Evolutionary conservation across 2,888 invertebrate species (phyloP).

Genomic region (Cataglyphis albicans): DNA sequence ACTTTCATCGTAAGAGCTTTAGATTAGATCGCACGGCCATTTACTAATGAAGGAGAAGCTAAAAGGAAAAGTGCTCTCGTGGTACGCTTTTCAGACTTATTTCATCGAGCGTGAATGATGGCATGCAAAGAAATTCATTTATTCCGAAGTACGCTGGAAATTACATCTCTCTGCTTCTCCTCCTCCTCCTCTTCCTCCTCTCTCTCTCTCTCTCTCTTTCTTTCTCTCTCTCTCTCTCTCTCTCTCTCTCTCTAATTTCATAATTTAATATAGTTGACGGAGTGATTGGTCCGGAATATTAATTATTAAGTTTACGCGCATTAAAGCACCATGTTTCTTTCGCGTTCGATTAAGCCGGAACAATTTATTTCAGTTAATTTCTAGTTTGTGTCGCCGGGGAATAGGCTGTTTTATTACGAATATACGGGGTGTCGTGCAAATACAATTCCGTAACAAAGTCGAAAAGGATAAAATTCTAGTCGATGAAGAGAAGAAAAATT

Average conservation of each 20-base stretch:
- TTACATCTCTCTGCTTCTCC: not conserved
- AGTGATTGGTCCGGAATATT: slow-evolving; percentile 1
- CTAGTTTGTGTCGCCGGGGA: not conserved
- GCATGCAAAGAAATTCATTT: not conserved
- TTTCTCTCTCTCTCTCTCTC: no score
- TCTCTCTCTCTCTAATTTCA: not conserved
- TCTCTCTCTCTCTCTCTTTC: no score
- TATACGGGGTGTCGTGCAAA: not conserved
- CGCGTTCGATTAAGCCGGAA: not conserved
- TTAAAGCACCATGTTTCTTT: not conserved
- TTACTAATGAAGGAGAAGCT: slow-evolving; percentile 21
- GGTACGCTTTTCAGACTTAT: slow-evolving; percentile 7
- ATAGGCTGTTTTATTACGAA: not conserved
- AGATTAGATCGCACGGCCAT: slow-evolving; percentile 20
- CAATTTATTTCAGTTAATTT: slow-evolving; percentile 40
- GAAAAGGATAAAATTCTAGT: not conserved
- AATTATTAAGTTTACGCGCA: not conserved
- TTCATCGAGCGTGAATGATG: not conserved
- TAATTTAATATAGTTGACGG: slow-evolving; percentile 24
- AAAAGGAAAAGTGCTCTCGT: not conserved
- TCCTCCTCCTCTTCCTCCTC: not conserved
- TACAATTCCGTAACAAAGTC: not conserved
- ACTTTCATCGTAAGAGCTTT: slow-evolving; percentile 24
- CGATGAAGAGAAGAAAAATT: not conserved
- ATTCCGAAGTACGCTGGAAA: slow-evolving; percentile 2